A percentile compares a stretch with the other conserved stretches of the same genome.
These are phyloP conservation scores for Diabrotica balteata DNA, from an alignment of 2,888 invertebrate species.

Conservation along the genomic window DNA sequence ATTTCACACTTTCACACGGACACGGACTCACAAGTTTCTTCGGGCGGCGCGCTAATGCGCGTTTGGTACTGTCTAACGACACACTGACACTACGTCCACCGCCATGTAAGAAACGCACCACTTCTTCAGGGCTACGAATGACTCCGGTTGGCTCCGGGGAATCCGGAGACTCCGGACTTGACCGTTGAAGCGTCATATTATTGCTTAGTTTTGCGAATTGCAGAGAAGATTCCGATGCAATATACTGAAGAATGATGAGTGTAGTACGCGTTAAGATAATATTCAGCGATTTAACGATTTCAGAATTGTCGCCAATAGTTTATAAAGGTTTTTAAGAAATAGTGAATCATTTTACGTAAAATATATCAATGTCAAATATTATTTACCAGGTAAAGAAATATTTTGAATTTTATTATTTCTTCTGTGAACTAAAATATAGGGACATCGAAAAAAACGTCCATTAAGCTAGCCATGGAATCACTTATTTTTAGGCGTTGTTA, in stretches of 20 bases:
- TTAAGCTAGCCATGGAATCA: too few relatives aligned
- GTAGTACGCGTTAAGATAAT: too few relatives aligned
- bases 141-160: slow-evolving; percentile 13
- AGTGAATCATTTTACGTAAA: too few relatives aligned
- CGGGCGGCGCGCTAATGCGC: slow-evolving; percentile 21
- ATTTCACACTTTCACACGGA: slow-evolving; percentile 50
- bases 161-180: slow-evolving; percentile 16
- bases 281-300: too few relatives aligned
- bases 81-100: slow-evolving; percentile 17
- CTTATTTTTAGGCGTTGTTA: too few relatives aligned
- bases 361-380: too few relatives aligned
- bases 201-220: slow-evolving; percentile 4
- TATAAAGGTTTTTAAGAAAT: too few relatives aligned
- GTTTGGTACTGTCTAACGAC: slow-evolving; percentile 20
- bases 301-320: too few relatives aligned
- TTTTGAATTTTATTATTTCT: too few relatives aligned
- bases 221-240: slow-evolving; percentile 3
- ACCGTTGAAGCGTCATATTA: slow-evolving; percentile 3
- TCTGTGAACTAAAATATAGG: too few relatives aligned
- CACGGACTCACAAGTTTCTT: slow-evolving; percentile 43
- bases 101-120: slow-evolving; percentile 18
- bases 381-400: too few relatives aligned
- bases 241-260: background rate
- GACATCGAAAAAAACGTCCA: too few relatives aligned
- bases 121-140: slow-evolving; percentile 10